Percentiles rank a stretch among this genome's conserved stretches.
Conservation (phyloP, 2,113 vertebrate species). For the Phalacrocorax aristotelis region DNA sequence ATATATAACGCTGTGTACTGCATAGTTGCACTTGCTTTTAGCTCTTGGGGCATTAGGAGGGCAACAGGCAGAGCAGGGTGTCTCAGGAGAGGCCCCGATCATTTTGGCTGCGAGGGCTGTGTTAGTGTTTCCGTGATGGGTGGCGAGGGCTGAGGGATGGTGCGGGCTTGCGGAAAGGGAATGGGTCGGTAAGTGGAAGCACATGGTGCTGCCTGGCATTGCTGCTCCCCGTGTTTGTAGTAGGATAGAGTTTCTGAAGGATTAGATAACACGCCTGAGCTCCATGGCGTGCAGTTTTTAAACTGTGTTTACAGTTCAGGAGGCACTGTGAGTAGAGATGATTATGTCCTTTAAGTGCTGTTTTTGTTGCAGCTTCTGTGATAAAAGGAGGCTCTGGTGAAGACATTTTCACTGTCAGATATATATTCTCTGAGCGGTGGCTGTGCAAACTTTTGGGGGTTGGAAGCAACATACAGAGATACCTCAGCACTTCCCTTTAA, state of each 20-base stretch:
- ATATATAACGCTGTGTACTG: accelerated
- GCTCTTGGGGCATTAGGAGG: accelerated
- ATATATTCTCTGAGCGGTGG: background rate
- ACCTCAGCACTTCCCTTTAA: slow-evolving; percentile 25
- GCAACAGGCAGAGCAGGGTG: background rate
- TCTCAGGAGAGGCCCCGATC: accelerated
- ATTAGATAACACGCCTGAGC: slow-evolving; percentile 24
- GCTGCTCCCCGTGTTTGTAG: background rate
- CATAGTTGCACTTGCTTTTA: background rate
- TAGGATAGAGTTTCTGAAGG: slow-evolving; percentile 24
- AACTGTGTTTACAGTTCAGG: slow-evolving; percentile 47
- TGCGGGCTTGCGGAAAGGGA: background rate
- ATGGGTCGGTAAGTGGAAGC: background rate
- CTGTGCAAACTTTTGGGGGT: slow-evolving; percentile 18
- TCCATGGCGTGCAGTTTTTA: background rate
- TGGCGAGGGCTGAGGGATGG: accelerated
- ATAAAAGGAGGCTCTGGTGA: background rate
- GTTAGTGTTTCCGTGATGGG: background rate
- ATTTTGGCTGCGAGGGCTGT: accelerated
- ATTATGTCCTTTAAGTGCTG: slow-evolving; percentile 49
- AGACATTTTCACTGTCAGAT: background rate
- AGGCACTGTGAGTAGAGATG: slow-evolving; percentile 30
- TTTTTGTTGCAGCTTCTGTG: slow-evolving; percentile 11
- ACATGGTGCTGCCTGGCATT: background rate
- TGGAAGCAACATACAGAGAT: background rate